A percentile compares a stretch with the other conserved stretches of the same genome.
These are phyloP conservation scores for Myotis lucifugus DNA, from an alignment of 2,113 vertebrate species.

Conservation along the genomic window DNA sequence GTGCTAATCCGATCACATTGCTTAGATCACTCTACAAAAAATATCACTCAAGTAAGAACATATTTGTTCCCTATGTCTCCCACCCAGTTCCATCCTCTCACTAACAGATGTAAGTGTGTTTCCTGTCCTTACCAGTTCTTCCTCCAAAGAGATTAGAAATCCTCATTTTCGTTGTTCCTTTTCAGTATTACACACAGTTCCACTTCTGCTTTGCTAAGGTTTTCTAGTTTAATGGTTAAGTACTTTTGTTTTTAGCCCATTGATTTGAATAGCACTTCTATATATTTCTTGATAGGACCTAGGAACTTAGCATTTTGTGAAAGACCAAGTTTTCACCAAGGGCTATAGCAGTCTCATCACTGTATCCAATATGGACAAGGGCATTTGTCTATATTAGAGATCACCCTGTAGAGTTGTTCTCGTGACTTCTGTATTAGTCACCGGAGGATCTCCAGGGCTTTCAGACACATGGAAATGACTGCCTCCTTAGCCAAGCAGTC, in stretches of 20 bases:
- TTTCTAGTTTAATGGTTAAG: conserved; percentile 48
- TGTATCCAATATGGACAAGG: not conserved
- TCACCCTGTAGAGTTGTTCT: not conserved
- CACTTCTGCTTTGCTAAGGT: not conserved
- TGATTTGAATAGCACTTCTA: conserved; percentile 11
- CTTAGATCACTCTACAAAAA: not conserved
- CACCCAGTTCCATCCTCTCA: not conserved
- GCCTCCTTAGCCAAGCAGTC: not conserved
- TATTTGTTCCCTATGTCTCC: not conserved
- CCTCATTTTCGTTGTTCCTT: not conserved
- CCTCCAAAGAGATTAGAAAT: not conserved
- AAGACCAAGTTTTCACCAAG: not conserved
- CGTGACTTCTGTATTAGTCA: not conserved
- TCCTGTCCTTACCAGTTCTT: not conserved
- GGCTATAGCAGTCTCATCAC: not conserved
- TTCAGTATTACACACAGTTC: not conserved
- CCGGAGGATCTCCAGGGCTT: conserved; percentile 22
- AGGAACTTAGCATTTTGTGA: not conserved
- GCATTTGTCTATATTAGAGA: not conserved
- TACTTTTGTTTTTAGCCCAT: conserved; percentile 19
- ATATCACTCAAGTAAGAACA: not conserved
- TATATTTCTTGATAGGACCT: not conserved
- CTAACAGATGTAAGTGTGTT: not conserved
- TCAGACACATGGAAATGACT: not conserved
- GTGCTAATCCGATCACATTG: not conserved